phyloP scores from a whole-genome alignment of 2,888 invertebrate species.

The Diaperis boleti region DNA sequence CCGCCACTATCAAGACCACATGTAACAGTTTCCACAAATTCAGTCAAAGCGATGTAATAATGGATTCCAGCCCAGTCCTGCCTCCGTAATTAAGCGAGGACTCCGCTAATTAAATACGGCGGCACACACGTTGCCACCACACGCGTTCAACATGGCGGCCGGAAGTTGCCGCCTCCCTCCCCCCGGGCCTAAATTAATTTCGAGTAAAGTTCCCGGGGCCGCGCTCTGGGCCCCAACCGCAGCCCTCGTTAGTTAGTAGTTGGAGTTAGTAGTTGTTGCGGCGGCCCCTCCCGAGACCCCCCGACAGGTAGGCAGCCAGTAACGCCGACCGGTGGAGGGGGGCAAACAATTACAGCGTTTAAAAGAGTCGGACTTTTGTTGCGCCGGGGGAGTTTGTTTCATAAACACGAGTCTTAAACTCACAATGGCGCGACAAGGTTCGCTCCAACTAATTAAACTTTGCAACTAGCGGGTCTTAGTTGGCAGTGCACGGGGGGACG shows the following conservation, averaged over 20 bases:
- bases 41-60: slow-evolving; percentile 62
- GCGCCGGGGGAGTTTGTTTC: slow-evolving; percentile 34
- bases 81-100: slow-evolving; percentile 65
- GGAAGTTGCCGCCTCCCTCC: slow-evolving; percentile 44
- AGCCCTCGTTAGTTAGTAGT: slow-evolving; percentile 51
- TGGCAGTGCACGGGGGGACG: slow-evolving; percentile 43
- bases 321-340: slow-evolving; percentile 27
- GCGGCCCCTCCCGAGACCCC: slow-evolving; percentile 40
- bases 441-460: slow-evolving; percentile 67
- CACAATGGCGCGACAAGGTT: slow-evolving; percentile 64
- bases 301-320: slow-evolving; percentile 36
- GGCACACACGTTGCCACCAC: slow-evolving; percentile 61
- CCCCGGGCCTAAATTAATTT: slow-evolving; percentile 65
- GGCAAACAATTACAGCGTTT: slow-evolving; percentile 40
- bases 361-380: slow-evolving; percentile 14
- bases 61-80: slow-evolving; percentile 62
- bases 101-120: slow-evolving; percentile 65
- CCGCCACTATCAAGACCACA: slow-evolving; percentile 57
- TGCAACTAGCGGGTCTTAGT: slow-evolving; percentile 66
- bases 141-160: slow-evolving; percentile 61
- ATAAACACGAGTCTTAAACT: slow-evolving; percentile 53
- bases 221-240: slow-evolving; percentile 49
- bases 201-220: slow-evolving; percentile 60
- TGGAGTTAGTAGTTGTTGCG: slow-evolving; percentile 60
- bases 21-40: slow-evolving; percentile 63